Base-by-base conservation (phyloP, 2,113 vertebrate species). In the Sylvicapra grimmia region DNA sequence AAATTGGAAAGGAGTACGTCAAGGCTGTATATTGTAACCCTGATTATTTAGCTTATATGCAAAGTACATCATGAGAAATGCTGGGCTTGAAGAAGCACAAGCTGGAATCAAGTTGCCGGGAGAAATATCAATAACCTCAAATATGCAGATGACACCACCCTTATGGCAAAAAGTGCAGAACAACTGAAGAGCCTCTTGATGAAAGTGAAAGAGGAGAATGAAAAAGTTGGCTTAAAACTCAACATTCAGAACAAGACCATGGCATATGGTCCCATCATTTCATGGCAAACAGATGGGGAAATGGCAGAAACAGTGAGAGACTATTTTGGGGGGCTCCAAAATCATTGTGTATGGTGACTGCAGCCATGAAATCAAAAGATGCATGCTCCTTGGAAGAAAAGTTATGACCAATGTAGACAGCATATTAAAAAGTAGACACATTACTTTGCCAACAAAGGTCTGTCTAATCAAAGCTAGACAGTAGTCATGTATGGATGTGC, bases 271-370 rank as follows among this genome's bases (percentile, higher is more conserved):
- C 68, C 68, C n/a, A 40, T 72, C 2, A 72, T 21, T 72, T 72
- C 19, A 72, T 36, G 68, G n/a, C 2, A 23, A 72, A 36, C 36
- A 36, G n/a, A 36, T 23, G 19, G 19, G n/a, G 19, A 72, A 72
- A 36, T 7, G n/a, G 31, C 6, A 33, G 31, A 65, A 33, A 65
- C n/a, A 72, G n/a, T 36, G 9, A 72, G 18, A 68, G 19, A 72
- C 2, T 72, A 16, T 72, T 11, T 21, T 21, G 0, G 0, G 1
- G 5, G 68, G 19, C 68, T 36, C 4, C n/a, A 72, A 72, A 72
- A 72, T 72, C 19, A 72, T 5, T 3, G 9, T 36, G 11, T 11
- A 23, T 72, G 19, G 9, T 72, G n/a, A 36, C 19, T 72, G 19
- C 2, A 72, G 9, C n/a, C n/a, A 11, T 72, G 19, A 36, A 72